Evolutionary conservation across 2,888 invertebrate species (phyloP), one percentile per base, ranked within the genome.

Genomic region (Octonoba sinensis): DNA sequence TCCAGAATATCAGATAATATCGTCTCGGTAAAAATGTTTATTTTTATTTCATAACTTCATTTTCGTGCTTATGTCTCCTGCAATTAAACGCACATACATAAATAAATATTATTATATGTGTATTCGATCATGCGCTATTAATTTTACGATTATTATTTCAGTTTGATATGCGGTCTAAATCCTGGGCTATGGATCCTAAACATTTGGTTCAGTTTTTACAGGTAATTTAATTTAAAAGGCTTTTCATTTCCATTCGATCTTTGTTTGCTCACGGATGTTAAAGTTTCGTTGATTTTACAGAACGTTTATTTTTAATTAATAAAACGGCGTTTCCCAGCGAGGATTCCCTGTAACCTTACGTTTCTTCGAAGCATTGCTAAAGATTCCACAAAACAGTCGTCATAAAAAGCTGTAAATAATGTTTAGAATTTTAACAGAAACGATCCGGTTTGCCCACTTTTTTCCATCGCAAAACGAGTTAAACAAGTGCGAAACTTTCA

Each of bases 111-210:
- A 16, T 54, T n/a, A 4, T 54, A 4, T 11, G 13, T 11, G 11
- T 54, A 15, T n/a, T 3, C 2, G 16, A 1, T 0, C 18, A 18
- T 54, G 15, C 6, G 3, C 18, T 15, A 18, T n/a, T 20, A 46
- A 18, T 74, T 24, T 57, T n/a, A 36, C 3, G 6, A 12, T 59
- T 36, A 47, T 13, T 67, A n/a, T 22, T 22, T 20, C 47, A 76
- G 76, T 57, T 69, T 22, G 76, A 76, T 62, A 16, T 69, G 12
- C 15, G 13, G 6, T 69, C 69, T 16, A 13, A 54, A 6, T 60
- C 76, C 0, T 76, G 76, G 76, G 67, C 51, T 12, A 65, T 62
- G 62, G 60, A 76, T 24, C 51, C 69, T 1, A 69, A 76, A n/a
- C 49, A 46, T 11, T 54, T 76, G 22, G 62, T 76, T n/a, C 59